Base-by-base conservation (phyloP, 2,113 vertebrate genomes). In the Halichoeres trimaculatus region DNA sequence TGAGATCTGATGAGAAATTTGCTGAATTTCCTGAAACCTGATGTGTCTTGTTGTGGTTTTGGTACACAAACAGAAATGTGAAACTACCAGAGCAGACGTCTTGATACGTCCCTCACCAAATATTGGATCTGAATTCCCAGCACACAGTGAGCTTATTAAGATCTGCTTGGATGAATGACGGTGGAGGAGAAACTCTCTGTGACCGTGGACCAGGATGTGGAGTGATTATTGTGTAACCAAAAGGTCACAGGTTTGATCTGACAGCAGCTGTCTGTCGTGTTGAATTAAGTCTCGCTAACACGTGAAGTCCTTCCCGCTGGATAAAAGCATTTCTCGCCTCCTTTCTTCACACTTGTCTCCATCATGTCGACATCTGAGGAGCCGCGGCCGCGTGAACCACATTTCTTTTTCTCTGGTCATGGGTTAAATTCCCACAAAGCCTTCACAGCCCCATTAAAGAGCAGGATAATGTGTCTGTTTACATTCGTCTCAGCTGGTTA, bases 181-280 rank as follows among this genome's bases (percentile, higher is more conserved):
- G 41, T 16, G 5, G 14, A 6, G 1, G 5, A 4, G 13, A 11
- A 13, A 13, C 11, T 43, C 16, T 12, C 40, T 13, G 12, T 13
- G 72, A 52, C 45, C 8, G 48, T 19, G 10, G 9, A 9, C 54
- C 30, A 17, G 51, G 9, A 35, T 12, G 26, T 23, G n/a, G 41
- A 41, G 22, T 35, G 35, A 57, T 77, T 34, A 61, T 11, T 9
- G 19, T 48, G 40, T 34, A 30, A 57, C 23, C 5, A 3, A 70
- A 63, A 77, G 74, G 74, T 77, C 43, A 13, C 60, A 36, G 60
- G 53, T 64, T 51, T 17, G 60, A 30, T 70, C 24, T n/a, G 11
- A 4, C 65, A 14, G 65, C 36, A 8, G 66, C 57, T 12, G 66
- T 5, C 0, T 16, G 65, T 63, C 58, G 0, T 11, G 19, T 36